A percentile compares a stretch with the other conserved stretches of the same genome.
These are phyloP conservation scores for Protonibea diacanthus DNA, from an alignment of 2,797 vertebrate genomes.

Conservation along the genomic window DNA sequence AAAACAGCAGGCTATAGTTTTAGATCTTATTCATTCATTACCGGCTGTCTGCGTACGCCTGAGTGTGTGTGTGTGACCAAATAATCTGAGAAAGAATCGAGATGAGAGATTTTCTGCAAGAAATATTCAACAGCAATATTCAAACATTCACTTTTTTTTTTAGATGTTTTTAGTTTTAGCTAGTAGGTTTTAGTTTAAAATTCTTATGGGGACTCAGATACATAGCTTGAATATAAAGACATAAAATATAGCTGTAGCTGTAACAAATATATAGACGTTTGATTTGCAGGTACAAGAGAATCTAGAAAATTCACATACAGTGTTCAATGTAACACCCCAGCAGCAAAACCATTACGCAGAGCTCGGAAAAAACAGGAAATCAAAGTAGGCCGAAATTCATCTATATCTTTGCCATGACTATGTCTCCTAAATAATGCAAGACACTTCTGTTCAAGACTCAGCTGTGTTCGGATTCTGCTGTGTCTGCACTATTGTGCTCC, in stretches of 20 bases:
- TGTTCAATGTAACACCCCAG: slow-evolving; percentile 34
- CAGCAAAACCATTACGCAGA: slow-evolving; percentile 56
- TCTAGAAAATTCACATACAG: slow-evolving; percentile 18
- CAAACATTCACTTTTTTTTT: neutral
- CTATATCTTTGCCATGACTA: slow-evolving; percentile 78
- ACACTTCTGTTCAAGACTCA: slow-evolving; percentile 76
- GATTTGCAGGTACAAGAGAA: slow-evolving; percentile 40
- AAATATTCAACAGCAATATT: neutral
- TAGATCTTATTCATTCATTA: slow-evolving; percentile 58
- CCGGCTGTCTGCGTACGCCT: neutral
- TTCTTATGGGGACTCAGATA: neutral
- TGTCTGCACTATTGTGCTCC: slow-evolving; percentile 74
- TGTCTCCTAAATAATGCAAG: slow-evolving; percentile 86
- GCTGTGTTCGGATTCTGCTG: slow-evolving; percentile 80
- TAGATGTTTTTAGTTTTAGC: neutral
- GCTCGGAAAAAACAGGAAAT: slow-evolving; percentile 65
- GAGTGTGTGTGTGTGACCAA: slow-evolving; percentile 3
- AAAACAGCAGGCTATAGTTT: slow-evolving; percentile 71
- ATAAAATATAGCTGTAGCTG: neutral
- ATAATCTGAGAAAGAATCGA: slow-evolving; percentile 29
- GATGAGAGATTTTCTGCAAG: neutral
- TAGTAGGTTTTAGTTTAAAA: neutral
- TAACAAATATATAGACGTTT: slow-evolving; percentile 31
- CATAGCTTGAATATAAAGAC: neutral
- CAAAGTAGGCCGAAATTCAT: slow-evolving; percentile 81